Base-by-base conservation (phyloP, 2,888 invertebrate species). In the Coelopa pilipes region DNA sequence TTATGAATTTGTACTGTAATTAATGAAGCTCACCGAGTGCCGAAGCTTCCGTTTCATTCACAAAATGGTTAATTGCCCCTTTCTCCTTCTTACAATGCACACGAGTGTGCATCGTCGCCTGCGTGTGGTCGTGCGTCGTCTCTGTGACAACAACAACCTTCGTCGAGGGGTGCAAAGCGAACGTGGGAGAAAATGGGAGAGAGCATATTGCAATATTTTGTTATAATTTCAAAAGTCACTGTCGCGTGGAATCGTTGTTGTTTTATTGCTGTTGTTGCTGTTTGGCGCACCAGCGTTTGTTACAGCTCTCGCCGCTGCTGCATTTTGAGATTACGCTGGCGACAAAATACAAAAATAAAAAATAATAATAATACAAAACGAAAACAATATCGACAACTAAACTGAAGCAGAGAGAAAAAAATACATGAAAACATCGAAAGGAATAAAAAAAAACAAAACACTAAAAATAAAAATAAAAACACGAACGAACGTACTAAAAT, bases 401-500 rank as follows among this genome's bases (percentile, higher is more conserved):
- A 45, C 45, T 19, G 19, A 63, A 63, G 19, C 45, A 45, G 21
- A 63, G n/a, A 45, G 19, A 55, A 19, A 50, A 34, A 67, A 67
- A 50, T 34, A 34, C 13, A 24, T n/a, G n/a, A 45, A 60, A 70
- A 45, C 49, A 59, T 17, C 57, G 59, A 69, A 13, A 70, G 7
- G n/a, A 21, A 47, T 46, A 49, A 17, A n/a, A 63, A 34, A 70
- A 55, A 55, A 15, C 15, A 62, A 21, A 34, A 47, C 17, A 70
- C 17, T 21, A 60, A 59, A 59, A 59, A 24, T 60, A 19, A n/a
- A 24, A 67, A 71, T 62, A 72, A 53, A 55, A 65, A 66, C 53
- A 47, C 17, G 49, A 46, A 47, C 17, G 49, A 46, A 72, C 72
- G 17, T 57, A 72, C 50, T 70, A 62, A 70, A 57, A 45, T 11